These are phyloP conservation scores for Cottus gobio DNA, from an alignment of 2,113 vertebrate genomes.

Conservation along the genomic window DNA sequence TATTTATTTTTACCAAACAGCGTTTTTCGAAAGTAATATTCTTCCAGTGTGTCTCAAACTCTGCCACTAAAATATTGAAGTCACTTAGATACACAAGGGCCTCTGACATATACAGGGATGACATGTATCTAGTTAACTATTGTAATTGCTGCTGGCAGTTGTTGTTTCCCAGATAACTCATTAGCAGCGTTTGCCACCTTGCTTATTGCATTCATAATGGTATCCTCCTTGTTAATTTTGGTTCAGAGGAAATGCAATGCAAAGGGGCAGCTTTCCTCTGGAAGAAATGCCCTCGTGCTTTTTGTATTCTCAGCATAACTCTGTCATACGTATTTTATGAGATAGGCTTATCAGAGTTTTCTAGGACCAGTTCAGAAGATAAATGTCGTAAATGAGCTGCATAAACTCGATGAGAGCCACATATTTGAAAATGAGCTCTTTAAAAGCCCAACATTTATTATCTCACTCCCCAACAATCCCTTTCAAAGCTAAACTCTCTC, in stretches of 20 bases:
- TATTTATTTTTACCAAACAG: slow-evolving; percentile 20
- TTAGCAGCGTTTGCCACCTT: slow-evolving; percentile 48
- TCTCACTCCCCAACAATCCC: slow-evolving; percentile 32
- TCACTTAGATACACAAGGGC: slow-evolving; percentile 28
- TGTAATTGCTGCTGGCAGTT: slow-evolving; percentile 55
- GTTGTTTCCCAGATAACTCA: slow-evolving; percentile 64
- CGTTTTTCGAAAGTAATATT: background rate
- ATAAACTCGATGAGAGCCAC: slow-evolving; percentile 18
- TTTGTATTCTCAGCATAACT: background rate
- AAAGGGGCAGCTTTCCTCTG: slow-evolving; percentile 14
- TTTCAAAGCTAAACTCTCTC: slow-evolving; percentile 16
- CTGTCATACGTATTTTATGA: slow-evolving; percentile 14
- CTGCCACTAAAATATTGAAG: slow-evolving; percentile 3
- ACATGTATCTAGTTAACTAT: slow-evolving; percentile 62
- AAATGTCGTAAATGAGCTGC: slow-evolving; percentile 21
- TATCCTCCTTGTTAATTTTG: slow-evolving; percentile 44
- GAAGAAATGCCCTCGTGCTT: background rate
- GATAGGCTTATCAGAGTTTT: slow-evolving; percentile 2
- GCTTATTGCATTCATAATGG: slow-evolving; percentile 55
- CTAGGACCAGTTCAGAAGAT: slow-evolving; percentile 11
- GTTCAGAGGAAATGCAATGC: slow-evolving; percentile 41
- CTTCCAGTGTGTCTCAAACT: slow-evolving; percentile 13
- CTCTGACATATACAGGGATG: slow-evolving; percentile 42
- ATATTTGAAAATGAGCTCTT: slow-evolving; percentile 26
- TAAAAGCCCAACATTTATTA: slow-evolving; percentile 30